These are phyloP conservation scores for Dryocosmus kuriphilus DNA, from an alignment of 2,888 invertebrate genomes.

Conservation along the genomic window DNA sequence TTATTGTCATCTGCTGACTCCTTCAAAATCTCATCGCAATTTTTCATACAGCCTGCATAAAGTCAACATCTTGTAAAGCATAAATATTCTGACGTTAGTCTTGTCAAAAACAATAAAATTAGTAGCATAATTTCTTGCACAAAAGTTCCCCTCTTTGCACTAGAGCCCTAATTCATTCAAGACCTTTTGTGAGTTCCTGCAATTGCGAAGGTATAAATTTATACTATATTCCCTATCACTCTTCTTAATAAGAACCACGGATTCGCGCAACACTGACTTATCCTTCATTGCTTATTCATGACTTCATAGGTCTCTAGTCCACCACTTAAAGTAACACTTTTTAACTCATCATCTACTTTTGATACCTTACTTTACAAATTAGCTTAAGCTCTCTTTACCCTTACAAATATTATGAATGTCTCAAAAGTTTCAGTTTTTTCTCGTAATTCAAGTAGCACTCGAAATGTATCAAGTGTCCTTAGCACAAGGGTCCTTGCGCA, in stretches of 20 bases:
- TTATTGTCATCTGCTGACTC: constrained; percentile 13
- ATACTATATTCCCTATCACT: background rate
- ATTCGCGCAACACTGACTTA: background rate
- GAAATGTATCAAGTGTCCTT: constrained; percentile 74
- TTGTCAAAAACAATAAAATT: background rate
- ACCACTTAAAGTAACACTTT: background rate
- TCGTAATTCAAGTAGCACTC: constrained; percentile 49
- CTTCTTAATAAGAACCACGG: background rate
- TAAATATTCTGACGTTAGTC: too few relatives aligned
- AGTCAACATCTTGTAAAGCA: background rate
- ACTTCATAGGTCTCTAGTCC: background rate
- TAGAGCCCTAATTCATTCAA: background rate
- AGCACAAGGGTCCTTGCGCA: constrained; percentile 66
- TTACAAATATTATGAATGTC: background rate
- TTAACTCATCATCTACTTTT: background rate
- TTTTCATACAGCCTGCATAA: background rate
- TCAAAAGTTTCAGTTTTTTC: background rate
- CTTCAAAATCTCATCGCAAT: constrained; percentile 12
- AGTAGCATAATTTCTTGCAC: background rate
- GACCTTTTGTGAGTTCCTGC: background rate
- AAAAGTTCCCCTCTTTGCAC: background rate
- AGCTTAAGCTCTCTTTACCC: background rate
- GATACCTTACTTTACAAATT: background rate
- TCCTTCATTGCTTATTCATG: background rate
- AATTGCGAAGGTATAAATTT: background rate